Base-by-base conservation (phyloP, 1,140 invertebrate genomes). In the Druon quercuslanigerum region DNA sequence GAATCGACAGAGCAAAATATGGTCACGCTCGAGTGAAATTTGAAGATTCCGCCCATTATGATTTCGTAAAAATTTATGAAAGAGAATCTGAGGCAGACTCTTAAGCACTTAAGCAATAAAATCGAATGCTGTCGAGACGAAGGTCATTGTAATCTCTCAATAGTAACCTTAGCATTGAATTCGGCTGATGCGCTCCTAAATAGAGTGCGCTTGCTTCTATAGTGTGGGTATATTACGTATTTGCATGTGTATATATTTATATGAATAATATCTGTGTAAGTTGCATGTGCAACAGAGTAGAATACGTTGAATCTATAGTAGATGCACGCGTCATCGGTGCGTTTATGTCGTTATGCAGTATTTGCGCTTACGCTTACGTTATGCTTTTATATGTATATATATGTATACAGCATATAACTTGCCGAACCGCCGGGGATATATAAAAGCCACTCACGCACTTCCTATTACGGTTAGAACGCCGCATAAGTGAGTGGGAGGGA, bases 401-500 rank as follows among this genome's bases (percentile, higher is more conserved):
- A 72, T 79, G 75, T 72, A 73, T 73, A 72, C 19, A 72, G 74
- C 77, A 52, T 66, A 75, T 74, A 46, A 79, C 77, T 57, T 77
- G 79, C 71, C 76, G 79, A 83, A 79, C 82, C 75, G 60, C 72
- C 40, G 66, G 46, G 71, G 51, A 76, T 71, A 75, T 82, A 84
- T 77, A 76, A 86, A 85, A 84, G 80, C 83, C 82, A 83, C 82
- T 85, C 83, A 83, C 80, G 82, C 83, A 84, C 79, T 84, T 86
- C 85, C 85, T 84, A 86, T 86, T 86, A 86, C 83, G 85, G 85
- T 86, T 84, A 83, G 82, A 76, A 60, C 79, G 76, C 50, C 75
- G 77, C 76, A 74, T 78, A 75, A 83, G 73, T 73, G 83, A 80
- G 83, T 86, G 78, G 82, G 83, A 79, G 80, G 77, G 33, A 56